Percentiles rank a stretch among this genome's conserved stretches.
These are phyloP conservation scores for Mastigias papua DNA, from an alignment of 30 jellyfish, hydroid and myxozoan genomes.

Conservation along the genomic window DNA sequence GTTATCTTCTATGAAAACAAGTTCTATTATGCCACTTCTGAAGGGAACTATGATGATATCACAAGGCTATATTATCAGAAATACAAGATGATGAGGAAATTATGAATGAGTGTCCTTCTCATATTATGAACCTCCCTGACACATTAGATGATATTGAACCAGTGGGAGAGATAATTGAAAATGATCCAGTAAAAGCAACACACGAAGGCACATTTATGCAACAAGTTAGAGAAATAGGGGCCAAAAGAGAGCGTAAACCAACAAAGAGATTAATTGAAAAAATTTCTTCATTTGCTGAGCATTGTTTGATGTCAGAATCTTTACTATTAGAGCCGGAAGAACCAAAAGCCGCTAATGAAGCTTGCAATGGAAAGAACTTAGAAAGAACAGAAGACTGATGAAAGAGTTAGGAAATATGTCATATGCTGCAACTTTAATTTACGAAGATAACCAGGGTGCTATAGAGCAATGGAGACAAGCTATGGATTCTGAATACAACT, in stretches of 20 bases:
- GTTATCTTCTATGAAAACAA: constrained; percentile 53
- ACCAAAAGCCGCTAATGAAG: constrained; percentile 34
- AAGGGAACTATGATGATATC: constrained; percentile 13
- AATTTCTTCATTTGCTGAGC: constrained; percentile 1
- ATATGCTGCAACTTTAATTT: constrained; percentile 23
- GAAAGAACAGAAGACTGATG: constrained; percentile 26
- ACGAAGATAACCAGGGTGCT: constrained; percentile 75
- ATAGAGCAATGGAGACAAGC: constrained; percentile 53
- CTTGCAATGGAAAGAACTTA: constrained; percentile 21
- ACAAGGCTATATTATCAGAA: constrained; percentile 7
- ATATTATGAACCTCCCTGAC: constrained; percentile 21
- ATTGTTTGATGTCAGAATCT: constrained; percentile 21
- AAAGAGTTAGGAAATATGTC: constrained; percentile 41
- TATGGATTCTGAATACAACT: constrained; percentile 12
- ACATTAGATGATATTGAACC: constrained; percentile 18
- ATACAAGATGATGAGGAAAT: constrained; percentile 29
- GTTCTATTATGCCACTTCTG: constrained; percentile 56
- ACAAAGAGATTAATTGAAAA: constrained; percentile 50
- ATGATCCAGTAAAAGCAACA: constrained; percentile 42
- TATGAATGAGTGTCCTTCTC: constrained; percentile 16
- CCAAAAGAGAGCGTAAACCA: constrained; percentile 45
- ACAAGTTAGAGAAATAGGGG: constrained; percentile 50
- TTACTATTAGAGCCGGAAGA: constrained; percentile 28
- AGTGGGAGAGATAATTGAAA: constrained; percentile 61
- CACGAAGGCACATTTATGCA: constrained; percentile 68